These are phyloP conservation scores for Calliopsis andreniformis DNA, from an alignment of 1,140 invertebrate species.

Conservation along the genomic window DNA sequence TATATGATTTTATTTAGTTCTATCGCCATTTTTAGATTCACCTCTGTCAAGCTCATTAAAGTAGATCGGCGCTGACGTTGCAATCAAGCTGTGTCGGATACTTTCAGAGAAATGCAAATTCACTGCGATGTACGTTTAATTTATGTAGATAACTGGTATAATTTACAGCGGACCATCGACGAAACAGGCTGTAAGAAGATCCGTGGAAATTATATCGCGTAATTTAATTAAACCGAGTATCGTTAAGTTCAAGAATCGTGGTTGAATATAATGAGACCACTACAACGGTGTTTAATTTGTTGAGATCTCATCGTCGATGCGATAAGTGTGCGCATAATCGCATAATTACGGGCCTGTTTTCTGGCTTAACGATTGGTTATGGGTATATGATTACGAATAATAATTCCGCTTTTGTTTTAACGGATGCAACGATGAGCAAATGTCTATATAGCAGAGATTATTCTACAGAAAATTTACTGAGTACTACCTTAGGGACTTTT, in stretches of 20 bases:
- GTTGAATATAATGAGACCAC: conserved; percentile 10
- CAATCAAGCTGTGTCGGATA: conserved; percentile 9
- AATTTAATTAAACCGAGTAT: conserved; percentile 31
- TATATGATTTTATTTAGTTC: too few relatives aligned
- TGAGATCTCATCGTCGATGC: not conserved
- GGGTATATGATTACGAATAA: not conserved
- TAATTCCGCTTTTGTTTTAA: not conserved
- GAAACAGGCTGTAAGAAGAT: conserved; percentile 28
- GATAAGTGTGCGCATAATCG: not conserved
- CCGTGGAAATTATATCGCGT: conserved; percentile 20
- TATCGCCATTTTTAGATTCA: not conserved
- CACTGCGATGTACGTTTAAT: conserved; percentile 11
- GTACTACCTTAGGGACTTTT: too few relatives aligned
- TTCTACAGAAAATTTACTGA: too few relatives aligned
- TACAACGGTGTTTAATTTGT: conserved; percentile 20
- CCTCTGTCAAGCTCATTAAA: not conserved
- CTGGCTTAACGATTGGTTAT: not conserved
- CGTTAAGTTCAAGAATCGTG: not conserved
- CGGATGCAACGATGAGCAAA: too few relatives aligned
- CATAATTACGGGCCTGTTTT: not conserved
- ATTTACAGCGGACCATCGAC: conserved; percentile 14
- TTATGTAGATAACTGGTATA: conserved; percentile 33
- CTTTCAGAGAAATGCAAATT: conserved; percentile 30
- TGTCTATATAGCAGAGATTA: too few relatives aligned
- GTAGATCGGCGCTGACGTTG: not conserved